These are phyloP conservation scores for Pomacea maculata DNA, from an alignment of 1,140 invertebrate species.

Conservation along the genomic window DNA sequence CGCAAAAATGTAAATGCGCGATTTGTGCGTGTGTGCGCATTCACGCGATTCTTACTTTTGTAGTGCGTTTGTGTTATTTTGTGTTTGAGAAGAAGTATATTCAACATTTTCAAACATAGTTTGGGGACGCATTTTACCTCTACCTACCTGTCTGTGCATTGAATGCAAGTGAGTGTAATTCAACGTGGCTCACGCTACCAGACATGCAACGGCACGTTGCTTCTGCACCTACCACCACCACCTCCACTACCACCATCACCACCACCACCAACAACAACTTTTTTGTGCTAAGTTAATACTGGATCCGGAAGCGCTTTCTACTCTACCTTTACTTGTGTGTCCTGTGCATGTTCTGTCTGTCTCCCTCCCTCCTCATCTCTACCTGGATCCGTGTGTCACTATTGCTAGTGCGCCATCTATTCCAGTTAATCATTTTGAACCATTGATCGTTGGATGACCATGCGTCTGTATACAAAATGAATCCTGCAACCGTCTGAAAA, in stretches of 20 bases:
- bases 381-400: neutral
- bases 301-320: neutral
- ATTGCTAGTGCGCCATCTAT: no score
- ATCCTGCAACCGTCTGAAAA: neutral
- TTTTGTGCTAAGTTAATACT: no score
- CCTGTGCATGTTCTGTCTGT: neutral
- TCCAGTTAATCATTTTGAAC: neutral
- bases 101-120: no score
- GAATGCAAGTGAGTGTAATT: no score
- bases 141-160: no score
- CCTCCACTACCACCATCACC: neutral
- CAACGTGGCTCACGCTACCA: no score
- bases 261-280: neutral
- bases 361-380: neutral
- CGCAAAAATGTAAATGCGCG: no score
- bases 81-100: neutral
- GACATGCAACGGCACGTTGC: no score
- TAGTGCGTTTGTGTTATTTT: neutral
- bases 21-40: neutral
- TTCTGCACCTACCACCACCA: neutral
- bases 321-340: neutral
- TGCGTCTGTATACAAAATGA: neutral
- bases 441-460: neutral
- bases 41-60: no score
- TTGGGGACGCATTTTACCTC: no score